A percentile compares a stretch with the other conserved stretches of the same genome.
These are phyloP conservation scores for Alosa sapidissima DNA, from an alignment of 2,797 vertebrate genomes.

Conservation along the genomic window DNA sequence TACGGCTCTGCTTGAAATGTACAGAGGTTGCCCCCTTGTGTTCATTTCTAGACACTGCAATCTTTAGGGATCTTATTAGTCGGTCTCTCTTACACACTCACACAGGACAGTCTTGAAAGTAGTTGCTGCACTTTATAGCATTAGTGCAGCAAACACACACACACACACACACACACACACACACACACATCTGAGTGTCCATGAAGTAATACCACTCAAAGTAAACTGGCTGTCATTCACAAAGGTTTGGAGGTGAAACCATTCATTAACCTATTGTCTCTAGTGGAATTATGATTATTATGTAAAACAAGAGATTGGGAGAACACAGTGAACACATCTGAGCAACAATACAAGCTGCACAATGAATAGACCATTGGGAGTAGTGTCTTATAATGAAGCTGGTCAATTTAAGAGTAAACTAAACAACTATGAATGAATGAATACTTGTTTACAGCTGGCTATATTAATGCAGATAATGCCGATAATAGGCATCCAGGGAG, in stretches of 20 bases:
- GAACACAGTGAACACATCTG: background rate
- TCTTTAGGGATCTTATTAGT: background rate
- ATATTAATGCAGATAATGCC: background rate
- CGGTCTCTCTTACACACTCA: background rate
- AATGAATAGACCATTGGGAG: background rate
- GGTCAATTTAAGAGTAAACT: background rate
- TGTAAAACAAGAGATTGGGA: background rate
- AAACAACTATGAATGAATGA: background rate
- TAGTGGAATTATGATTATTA: slow-evolving; percentile 2
- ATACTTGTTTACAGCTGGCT: background rate
- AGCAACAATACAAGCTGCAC: slow-evolving; percentile 6
- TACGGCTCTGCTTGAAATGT: background rate
- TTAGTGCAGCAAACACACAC: background rate
- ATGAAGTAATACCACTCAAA: background rate
- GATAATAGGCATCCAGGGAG: background rate
- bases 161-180: no score
- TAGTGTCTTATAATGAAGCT: background rate
- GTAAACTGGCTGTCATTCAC: background rate
- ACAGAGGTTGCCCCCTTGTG: background rate
- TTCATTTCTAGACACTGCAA: background rate
- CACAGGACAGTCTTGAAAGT: background rate
- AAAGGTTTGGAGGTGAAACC: background rate
- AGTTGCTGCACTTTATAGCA: background rate
- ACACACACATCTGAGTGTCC: background rate
- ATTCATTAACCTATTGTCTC: background rate